Evolutionary conservation across 2,113 vertebrate species (phyloP), one percentile per base, ranked within the genome.

Genomic region (Poeciliopsis occidentalis): DNA sequence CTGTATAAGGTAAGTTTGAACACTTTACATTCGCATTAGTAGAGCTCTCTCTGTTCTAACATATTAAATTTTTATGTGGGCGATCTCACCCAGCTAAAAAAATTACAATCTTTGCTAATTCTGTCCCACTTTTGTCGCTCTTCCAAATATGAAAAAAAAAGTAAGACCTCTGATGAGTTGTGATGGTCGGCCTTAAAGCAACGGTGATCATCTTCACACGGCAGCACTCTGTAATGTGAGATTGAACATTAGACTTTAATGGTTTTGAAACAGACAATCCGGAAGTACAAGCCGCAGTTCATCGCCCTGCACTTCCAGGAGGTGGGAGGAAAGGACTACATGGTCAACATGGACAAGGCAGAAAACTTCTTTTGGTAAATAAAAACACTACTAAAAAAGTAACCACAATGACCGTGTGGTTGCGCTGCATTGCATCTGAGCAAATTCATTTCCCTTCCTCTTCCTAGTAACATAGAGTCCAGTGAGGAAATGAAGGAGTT

Each of bases 301-400:
- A 78, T 96, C 3, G 95, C 94, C 47, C 85, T 96, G 79, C 95
- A 96, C 78, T 94, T 95, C 63, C 95, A 96, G 88, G 95, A 96
- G 86, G 94, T 95, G 2, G 95, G 95, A 65, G 95, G 95, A 41
- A 96, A 95, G 74, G 92, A 95, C 75, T 96, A 95, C 80, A 89
- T 86, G 83, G 19, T 67, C 63, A 95, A 95, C 87, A 95, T 95
- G 95, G 81, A 69, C 17, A 86, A 92, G 0, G 92, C 92, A 7
- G 89, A 95, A 69, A 44, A 82, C 66, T 95, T 95, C 82, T 93
- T 95, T 67, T 4, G 88, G 94, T 95, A 92, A 61, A 86, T 22
- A 24, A 57, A 57, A n/a, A 47, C 17, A 7, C 44, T 19, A 2
- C 17, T 22, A 19, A 47, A 4, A 19, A 47, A 47, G 15, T 19